phyloP scores from a whole-genome alignment of 2,888 invertebrate genomes.

The Aporophyla lueneburgensis region DNA sequence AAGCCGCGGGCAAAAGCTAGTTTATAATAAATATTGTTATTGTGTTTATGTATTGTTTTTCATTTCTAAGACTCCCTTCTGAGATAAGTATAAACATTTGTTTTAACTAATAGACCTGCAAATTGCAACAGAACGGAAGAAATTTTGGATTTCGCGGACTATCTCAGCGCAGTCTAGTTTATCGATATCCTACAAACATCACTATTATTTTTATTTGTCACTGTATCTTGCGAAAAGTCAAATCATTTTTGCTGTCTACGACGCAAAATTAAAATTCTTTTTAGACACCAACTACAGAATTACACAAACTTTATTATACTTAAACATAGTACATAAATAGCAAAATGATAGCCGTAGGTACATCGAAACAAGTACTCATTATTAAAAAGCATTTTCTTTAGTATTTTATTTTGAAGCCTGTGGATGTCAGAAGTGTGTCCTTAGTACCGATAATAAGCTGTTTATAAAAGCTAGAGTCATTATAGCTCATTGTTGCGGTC shows the following conservation, averaged over 20 bases:
- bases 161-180: no score
- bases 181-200: not conserved
- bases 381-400: constrained; percentile 29
- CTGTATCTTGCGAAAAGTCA: not conserved
- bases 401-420: constrained; percentile 31
- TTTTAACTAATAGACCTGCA: no score
- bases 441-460: constrained; percentile 58
- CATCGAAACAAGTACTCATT: constrained; percentile 40
- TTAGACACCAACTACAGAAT: constrained; percentile 21
- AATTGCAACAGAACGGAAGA: no score
- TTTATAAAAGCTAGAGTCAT: constrained; percentile 64
- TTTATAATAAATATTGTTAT: no score
- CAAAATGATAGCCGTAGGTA: constrained; percentile 34
- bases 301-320: constrained; percentile 57
- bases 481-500: constrained; percentile 76
- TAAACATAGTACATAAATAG: constrained; percentile 53
- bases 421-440: constrained; percentile 46
- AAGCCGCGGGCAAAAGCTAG: no score
- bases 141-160: no score
- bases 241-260: not conserved
- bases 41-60: no score
- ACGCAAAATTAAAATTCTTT: constrained; percentile 11
- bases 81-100: no score
- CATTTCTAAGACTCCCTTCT: no score
- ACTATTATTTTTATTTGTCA: not conserved